A percentile compares a stretch with the other conserved stretches of the same genome.
Conservation (phyloP, 1,140 invertebrate species). For the Nixonia krombeini region DNA sequence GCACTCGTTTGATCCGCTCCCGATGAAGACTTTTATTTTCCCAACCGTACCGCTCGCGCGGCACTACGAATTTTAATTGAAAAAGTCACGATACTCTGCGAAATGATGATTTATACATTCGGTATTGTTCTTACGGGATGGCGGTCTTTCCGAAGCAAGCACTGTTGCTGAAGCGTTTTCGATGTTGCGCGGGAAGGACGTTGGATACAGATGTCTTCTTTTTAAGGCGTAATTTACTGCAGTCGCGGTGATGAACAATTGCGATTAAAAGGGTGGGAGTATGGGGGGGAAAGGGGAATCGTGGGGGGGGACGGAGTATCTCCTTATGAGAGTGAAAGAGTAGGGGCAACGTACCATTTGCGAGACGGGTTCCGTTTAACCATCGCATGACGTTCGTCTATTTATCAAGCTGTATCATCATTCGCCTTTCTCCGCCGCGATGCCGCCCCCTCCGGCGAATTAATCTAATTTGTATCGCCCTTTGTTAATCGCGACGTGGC, state of each 20-base stretch:
- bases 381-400: slow-evolving; percentile 69
- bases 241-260: slow-evolving; percentile 19
- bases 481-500: slow-evolving; percentile 66
- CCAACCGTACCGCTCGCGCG: neutral
- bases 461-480: slow-evolving; percentile 71
- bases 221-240: too few relatives aligned
- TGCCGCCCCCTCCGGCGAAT: slow-evolving; percentile 69
- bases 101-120: too few relatives aligned
- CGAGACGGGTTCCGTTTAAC: slow-evolving; percentile 52
- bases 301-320: too few relatives aligned
- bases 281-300: slow-evolving; percentile 12
- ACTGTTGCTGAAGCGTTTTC: too few relatives aligned
- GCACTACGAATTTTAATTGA: neutral
- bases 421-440: slow-evolving; percentile 63
- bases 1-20: slow-evolving; percentile 16
- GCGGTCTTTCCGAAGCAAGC: too few relatives aligned
- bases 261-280: slow-evolving; percentile 15
- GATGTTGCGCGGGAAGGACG: too few relatives aligned
- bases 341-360: slow-evolving; percentile 16
- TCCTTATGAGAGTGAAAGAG: slow-evolving; percentile 17
- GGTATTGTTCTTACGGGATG: too few relatives aligned
- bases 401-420: slow-evolving; percentile 71
- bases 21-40: slow-evolving; percentile 7
- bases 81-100: too few relatives aligned
- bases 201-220: slow-evolving; percentile 22